Conservation (phyloP, 2,888 invertebrate genomes). For the Zonitis immaculata region DNA sequence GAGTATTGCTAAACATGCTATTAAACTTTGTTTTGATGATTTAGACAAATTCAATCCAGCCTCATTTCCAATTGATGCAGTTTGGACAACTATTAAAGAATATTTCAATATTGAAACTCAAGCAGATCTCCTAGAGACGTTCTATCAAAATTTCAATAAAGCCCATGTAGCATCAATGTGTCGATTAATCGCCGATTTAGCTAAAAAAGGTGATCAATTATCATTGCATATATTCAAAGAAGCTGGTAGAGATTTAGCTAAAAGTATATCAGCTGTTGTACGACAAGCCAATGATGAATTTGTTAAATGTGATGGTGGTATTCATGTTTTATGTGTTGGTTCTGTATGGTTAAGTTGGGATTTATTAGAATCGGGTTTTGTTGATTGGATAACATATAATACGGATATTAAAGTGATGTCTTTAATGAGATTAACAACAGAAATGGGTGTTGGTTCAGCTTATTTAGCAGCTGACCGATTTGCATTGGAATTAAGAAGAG, state of each 20-base stretch:
- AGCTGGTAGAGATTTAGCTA: conserved; percentile 63
- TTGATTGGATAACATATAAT: conserved; percentile 51
- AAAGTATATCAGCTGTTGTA: conserved; percentile 60
- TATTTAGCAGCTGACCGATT: conserved; percentile 75
- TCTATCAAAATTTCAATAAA: conserved; percentile 82
- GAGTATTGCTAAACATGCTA: conserved; percentile 77
- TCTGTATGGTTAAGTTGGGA: conserved; percentile 95
- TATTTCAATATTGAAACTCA: conserved; percentile 71
- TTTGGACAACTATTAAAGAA: conserved; percentile 67
- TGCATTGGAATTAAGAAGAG: conserved; percentile 60
- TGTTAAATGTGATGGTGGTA: conserved; percentile 52
- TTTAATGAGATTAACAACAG: conserved; percentile 65
- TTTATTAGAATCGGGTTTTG: conserved; percentile 67
- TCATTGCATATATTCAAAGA: conserved; percentile 65
- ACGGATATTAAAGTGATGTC: conserved; percentile 54
- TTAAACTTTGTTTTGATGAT: conserved; percentile 84
- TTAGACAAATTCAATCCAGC: conserved; percentile 70
- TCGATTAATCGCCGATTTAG: conserved; percentile 64
- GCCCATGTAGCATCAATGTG: conserved; percentile 70
- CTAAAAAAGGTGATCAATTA: conserved; percentile 68
- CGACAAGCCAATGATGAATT: conserved; percentile 59
- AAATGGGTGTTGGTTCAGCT: conserved; percentile 81
- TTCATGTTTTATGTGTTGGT: conserved; percentile 79
- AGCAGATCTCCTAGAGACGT: conserved; percentile 65
- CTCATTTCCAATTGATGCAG: conserved; percentile 60